These are phyloP conservation scores for Sinopyrophorus schimmeli DNA, from an alignment of 2,888 invertebrate species.

Conservation along the genomic window DNA sequence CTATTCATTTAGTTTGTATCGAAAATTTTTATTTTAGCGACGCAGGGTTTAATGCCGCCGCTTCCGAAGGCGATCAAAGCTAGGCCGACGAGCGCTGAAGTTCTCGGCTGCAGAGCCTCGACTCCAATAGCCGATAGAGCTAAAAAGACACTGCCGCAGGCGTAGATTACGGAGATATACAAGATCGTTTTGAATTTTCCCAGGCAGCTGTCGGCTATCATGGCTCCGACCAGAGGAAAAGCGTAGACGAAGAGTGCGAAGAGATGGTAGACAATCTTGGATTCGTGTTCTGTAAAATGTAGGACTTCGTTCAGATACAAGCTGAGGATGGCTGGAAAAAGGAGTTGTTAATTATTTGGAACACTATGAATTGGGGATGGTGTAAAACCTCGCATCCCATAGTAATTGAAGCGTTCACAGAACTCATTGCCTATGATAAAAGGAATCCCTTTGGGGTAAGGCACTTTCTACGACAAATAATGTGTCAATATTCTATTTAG, in stretches of 20 bases:
- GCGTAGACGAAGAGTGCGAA: conserved; percentile 90
- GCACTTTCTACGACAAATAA: too few relatives aligned
- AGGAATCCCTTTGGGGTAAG: too few relatives aligned
- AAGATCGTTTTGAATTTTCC: conserved; percentile 91
- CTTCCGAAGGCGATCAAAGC: conserved; percentile 84
- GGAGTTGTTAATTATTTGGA: too few relatives aligned
- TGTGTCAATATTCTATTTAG: too few relatives aligned
- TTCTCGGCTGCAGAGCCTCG: conserved; percentile 60
- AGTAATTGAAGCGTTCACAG: too few relatives aligned
- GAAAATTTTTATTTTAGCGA: too few relatives aligned
- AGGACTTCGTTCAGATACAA: conserved; percentile 84
- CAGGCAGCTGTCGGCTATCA: conserved; percentile 88
- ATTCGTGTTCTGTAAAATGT: conserved; percentile 68
- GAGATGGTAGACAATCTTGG: conserved; percentile 86
- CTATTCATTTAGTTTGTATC: too few relatives aligned
- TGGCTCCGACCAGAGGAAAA: conserved; percentile 87
- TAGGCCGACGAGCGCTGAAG: conserved; percentile 62
- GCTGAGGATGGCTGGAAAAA: conserved; percentile 80
- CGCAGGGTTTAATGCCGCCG: conserved; percentile 95
- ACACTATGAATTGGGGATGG: too few relatives aligned
- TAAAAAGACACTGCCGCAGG: conserved; percentile 76
- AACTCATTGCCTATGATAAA: too few relatives aligned
- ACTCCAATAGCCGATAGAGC: conserved; percentile 69
- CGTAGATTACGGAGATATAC: conserved; percentile 85
- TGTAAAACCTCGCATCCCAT: too few relatives aligned